These are phyloP conservation scores for Aleadryas rufinucha DNA, from an alignment of 2,113 vertebrate species.

Conservation along the genomic window DNA sequence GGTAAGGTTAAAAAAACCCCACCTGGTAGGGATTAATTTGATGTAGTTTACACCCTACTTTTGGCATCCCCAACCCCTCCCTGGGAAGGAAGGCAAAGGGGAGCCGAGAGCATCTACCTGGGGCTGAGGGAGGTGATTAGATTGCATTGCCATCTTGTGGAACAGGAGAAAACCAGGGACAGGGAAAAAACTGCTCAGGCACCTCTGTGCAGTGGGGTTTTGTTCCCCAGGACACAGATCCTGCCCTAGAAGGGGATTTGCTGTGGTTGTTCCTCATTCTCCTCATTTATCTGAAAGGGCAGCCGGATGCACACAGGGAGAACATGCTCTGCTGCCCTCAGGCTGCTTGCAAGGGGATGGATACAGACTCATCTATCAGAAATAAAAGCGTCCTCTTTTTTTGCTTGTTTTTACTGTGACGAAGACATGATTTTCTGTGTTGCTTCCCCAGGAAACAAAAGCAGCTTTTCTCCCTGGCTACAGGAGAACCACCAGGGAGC, in stretches of 20 bases:
- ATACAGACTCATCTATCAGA: fast-evolving
- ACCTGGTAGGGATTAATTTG: not conserved
- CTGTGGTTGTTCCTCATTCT: not conserved
- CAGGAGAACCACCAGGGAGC: not conserved
- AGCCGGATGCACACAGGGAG: not conserved
- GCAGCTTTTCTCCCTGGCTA: not conserved
- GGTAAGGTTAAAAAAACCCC: not conserved
- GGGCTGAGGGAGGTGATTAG: not conserved
- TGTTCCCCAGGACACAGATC: not conserved
- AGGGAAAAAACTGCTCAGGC: not conserved
- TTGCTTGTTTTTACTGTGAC: not conserved
- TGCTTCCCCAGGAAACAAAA: not conserved
- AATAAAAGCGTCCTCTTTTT: not conserved
- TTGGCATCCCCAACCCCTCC: not conserved
- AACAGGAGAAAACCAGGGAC: not conserved
- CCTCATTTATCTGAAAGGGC: not conserved
- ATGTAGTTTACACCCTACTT: fast-evolving
- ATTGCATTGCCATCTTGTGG: conserved; percentile 64
- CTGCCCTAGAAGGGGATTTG: not conserved
- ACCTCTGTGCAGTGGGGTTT: fast-evolving
- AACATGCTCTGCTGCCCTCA: not conserved
- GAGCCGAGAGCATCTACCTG: not conserved
- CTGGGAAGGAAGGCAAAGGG: not conserved
- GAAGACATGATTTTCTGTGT: not conserved
- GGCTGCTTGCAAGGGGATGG: not conserved